Evolutionary conservation across 2,888 invertebrate genomes (phyloP), one percentile per base, ranked within the genome.

Genomic region (Eupeodes latifasciatus): DNA sequence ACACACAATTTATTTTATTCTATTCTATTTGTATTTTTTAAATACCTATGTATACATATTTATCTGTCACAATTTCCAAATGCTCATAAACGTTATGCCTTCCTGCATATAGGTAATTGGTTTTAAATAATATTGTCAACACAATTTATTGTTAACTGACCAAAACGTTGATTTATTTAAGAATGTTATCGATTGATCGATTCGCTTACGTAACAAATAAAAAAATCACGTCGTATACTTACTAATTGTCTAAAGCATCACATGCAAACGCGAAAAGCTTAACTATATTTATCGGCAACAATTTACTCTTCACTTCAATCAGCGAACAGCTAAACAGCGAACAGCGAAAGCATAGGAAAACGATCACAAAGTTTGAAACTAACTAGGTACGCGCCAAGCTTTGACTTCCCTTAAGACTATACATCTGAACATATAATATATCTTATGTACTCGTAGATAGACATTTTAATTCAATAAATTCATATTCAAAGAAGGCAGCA

Each of bases 121-220:
- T 16, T 57, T 27, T 19, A 4, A 4, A 27, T 44, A 12, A 44
- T 16, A 14, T 47, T 51, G 9, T 27, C 10, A 34, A 34, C 4
- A n/a, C 5, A 27, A 67, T 14, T 49, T 19, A 9, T 51, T 11
- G 27, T 27, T 2, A 51, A 36, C 14, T 51, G 5, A 5, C 27
- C n/a, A n/a, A 34, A 67, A 57, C 16, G 5, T 72, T 57, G 44
- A 72, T 72, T 40, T 44, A 69, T 78, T 74, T n/a, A 47, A 49
- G 9, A 34, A 53, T 27, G n/a, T 5, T 47, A 34, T 64, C 47
- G 11, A 66, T 53, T 61, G 49, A 82, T 78, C 67, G 69, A 86
- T 75, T 57, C 75, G 85, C 67, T 82, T 86, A 74, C 82, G 62
- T 75, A 86, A 86, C 77, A 67, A 85, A 71, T 19, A 44, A 4